phyloP scores from a whole-genome alignment of 1,140 invertebrate genomes.

The Carposina sasakii region DNA sequence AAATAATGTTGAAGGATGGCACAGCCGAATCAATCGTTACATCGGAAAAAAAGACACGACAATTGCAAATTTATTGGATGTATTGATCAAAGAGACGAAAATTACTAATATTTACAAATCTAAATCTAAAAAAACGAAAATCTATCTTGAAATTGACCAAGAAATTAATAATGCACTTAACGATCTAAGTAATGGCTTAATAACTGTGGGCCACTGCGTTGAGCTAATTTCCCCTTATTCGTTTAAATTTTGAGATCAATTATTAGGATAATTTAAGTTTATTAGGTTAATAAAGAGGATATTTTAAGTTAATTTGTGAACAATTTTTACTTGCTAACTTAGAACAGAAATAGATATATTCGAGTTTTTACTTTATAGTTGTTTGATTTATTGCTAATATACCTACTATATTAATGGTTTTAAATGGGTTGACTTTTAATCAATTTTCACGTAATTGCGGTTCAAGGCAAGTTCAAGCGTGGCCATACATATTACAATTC shows the following conservation, averaged over 20 bases:
- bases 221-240: conserved; percentile 1
- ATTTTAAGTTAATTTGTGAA: no score
- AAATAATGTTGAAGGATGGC: conserved; percentile 14
- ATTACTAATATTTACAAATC: not conserved
- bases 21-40: conserved; percentile 7
- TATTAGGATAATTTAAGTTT: no score
- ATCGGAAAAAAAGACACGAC: conserved; percentile 5
- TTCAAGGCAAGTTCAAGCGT: no score
- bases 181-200: not conserved
- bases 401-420: no score
- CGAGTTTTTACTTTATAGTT: no score
- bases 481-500: no score
- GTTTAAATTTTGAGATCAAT: not conserved
- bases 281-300: no score
- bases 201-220: conserved; percentile 1
- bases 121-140: not conserved
- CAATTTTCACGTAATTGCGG: no score
- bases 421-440: no score
- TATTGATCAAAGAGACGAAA: not conserved
- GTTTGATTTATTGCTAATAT: no score
- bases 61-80: conserved; percentile 8
- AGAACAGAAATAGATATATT: no score
- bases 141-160: not conserved
- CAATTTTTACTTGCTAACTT: no score
- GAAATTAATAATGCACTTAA: not conserved